Evolutionary conservation across 1,140 invertebrate genomes (phyloP), one percentile per base, ranked within the genome.

Genomic region (Dreissena polymorpha): DNA sequence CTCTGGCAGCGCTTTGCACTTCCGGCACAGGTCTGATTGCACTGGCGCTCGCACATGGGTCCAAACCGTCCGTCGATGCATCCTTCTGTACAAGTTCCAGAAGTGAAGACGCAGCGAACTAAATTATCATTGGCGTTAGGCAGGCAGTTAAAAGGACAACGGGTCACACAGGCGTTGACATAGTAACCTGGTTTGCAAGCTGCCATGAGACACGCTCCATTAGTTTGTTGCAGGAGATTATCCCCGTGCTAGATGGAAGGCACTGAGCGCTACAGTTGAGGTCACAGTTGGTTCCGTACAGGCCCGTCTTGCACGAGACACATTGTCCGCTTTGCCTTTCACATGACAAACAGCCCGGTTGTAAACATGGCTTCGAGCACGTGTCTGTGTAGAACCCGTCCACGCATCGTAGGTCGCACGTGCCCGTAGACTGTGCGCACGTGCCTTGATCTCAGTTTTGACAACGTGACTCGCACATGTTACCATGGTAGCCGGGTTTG

Each of bases 331-430:
- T 68, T 10, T 82, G 55, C 0, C 64, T 55, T 13, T 67, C 71
- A 64, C 79, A 82, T 10, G 76, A 69, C 10, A 21, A 27, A 39
- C 76, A 78, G 64, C 75, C 75, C n/a, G 64, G 14, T 13, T 78
- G 21, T 23, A 68, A 51, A 68, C 75, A 78, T 23, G 50, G 3
- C 14, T 18, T 12, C 6, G 14, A 10, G 65, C 75, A 78, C 27
- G 7, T 51, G 16, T 60, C 29, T 18, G 63, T 68, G 50, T 68
- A 78, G 21, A 50, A 78, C 13, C 75, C 75, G 21, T 78, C 64
- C 39, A 68, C 10, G 29, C 75, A 78, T 3, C 63, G 49, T 13
- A 27, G 27, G n/a, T 68, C 50, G 53, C 75, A 78, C 18, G 27
- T 63, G 10, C 29, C 75, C 5, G 29, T 78, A 10, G 7, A n/a